These are phyloP conservation scores for Cichlasoma orientale DNA, from an alignment of 2,797 vertebrate genomes.

Conservation along the genomic window DNA sequence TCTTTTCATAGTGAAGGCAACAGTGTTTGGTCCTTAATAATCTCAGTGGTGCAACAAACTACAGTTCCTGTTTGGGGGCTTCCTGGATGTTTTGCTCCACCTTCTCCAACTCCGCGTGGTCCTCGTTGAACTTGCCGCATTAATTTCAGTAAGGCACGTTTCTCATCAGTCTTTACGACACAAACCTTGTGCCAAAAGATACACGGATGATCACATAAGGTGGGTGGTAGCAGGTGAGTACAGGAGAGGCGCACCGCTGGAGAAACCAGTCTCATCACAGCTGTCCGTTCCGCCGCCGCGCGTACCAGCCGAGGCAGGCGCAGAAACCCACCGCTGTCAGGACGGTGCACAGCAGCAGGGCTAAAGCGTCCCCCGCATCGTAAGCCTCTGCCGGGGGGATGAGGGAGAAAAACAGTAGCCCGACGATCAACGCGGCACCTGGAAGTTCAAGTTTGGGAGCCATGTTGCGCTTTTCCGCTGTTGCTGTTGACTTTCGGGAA, in stretches of 20 bases:
- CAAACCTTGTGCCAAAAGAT: not conserved
- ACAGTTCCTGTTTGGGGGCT: slow-evolving; percentile 31
- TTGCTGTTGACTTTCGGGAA: slow-evolving; percentile 31
- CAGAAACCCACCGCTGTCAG: slow-evolving; percentile 87
- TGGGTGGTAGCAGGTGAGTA: not conserved
- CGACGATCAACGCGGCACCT: slow-evolving; percentile 41
- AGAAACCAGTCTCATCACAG: slow-evolving; percentile 68
- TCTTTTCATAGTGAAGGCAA: slow-evolving; percentile 20
- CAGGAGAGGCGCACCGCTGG: not conserved
- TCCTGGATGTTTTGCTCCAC: slow-evolving; percentile 43
- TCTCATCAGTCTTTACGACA: slow-evolving; percentile 5
- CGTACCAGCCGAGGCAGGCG: slow-evolving; percentile 90
- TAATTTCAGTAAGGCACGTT: slow-evolving; percentile 62
- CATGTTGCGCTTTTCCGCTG: slow-evolving; percentile 78
- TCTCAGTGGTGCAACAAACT: slow-evolving; percentile 8
- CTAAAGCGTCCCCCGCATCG: slow-evolving; percentile 88
- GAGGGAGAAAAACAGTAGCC: slow-evolving; percentile 70
- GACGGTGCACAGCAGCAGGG: slow-evolving; percentile 85
- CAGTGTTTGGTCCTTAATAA: slow-evolving; percentile 32
- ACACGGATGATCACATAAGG: not conserved
- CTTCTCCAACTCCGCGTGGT: slow-evolving; percentile 18
- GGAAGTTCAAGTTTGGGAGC: slow-evolving; percentile 54
- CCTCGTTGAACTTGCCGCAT: not conserved
- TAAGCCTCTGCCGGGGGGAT: slow-evolving; percentile 85
- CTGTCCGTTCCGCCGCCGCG: slow-evolving; percentile 85